Evolutionary conservation across 2,888 invertebrate genomes (phyloP).

Genomic region (Heteropelma amictum): DNA sequence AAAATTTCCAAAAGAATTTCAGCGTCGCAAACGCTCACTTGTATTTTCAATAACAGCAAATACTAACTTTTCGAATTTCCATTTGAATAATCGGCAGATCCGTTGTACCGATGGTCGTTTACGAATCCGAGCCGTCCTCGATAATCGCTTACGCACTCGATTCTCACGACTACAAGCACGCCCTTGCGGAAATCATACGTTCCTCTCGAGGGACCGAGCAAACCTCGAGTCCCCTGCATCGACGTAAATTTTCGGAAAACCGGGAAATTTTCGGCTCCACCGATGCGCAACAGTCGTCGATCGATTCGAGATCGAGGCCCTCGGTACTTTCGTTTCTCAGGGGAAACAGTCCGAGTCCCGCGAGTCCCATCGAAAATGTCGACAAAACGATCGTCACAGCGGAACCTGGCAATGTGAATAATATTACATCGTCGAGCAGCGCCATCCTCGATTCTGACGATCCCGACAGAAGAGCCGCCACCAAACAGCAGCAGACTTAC

Average conservation of each 20-base stretch:
- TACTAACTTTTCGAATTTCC: neutral
- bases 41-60: neutral
- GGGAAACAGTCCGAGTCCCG: slow-evolving; percentile 72
- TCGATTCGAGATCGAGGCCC: slow-evolving; percentile 72
- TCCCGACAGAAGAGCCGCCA: slow-evolving; percentile 66
- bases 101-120: slow-evolving; percentile 84
- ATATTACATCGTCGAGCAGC: neutral
- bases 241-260: slow-evolving; percentile 77
- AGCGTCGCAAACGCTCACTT: too few relatives aligned
- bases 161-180: slow-evolving; percentile 84
- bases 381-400: slow-evolving; percentile 66
- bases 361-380: slow-evolving; percentile 68
- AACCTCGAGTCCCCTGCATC: slow-evolving; percentile 79
- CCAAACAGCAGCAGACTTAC: slow-evolving; percentile 76
- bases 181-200: slow-evolving; percentile 78
- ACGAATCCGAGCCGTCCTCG: slow-evolving; percentile 90
- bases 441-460: slow-evolving; percentile 71
- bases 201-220: slow-evolving; percentile 73
- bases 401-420: slow-evolving; percentile 31
- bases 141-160: slow-evolving; percentile 91
- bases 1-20: too few relatives aligned
- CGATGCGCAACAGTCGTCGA: slow-evolving; percentile 66
- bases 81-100: slow-evolving; percentile 63
- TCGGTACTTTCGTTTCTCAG: slow-evolving; percentile 74
- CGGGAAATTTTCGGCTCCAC: slow-evolving; percentile 71